These are phyloP conservation scores for Subanguina moxae DNA, from an alignment of 1,140 invertebrate genomes.

Conservation along the genomic window DNA sequence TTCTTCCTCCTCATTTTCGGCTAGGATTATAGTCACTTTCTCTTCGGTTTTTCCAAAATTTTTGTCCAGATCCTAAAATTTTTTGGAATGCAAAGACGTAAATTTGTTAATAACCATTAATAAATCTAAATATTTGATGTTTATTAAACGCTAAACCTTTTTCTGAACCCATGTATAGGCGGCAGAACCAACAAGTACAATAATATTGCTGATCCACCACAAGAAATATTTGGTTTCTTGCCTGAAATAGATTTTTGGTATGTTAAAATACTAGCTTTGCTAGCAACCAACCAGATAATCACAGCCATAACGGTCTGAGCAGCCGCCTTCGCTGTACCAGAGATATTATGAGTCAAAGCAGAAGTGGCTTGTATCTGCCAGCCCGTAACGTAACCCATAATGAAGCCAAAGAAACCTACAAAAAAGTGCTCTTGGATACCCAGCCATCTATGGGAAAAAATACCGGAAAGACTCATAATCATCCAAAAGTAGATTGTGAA, in stretches of 20 bases:
- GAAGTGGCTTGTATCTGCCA: constrained; percentile 97
- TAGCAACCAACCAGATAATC: constrained; percentile 70
- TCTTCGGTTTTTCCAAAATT: too few species aligned
- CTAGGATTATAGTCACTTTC: too few species aligned
- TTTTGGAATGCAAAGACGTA: too few species aligned
- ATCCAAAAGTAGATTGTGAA: constrained; percentile 71
- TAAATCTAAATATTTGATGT: too few species aligned
- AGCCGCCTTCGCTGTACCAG: constrained; percentile 96
- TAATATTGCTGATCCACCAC: constrained; percentile 90
- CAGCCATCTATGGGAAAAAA: too few species aligned
- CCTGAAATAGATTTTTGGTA: too few species aligned
- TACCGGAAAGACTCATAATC: constrained; percentile 78
- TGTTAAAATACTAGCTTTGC: too few species aligned
- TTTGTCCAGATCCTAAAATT: too few species aligned
- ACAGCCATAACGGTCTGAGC: constrained; percentile 92
- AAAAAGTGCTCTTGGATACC: too few species aligned
- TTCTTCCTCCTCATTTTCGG: too few species aligned
- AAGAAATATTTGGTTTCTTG: constrained; percentile 74
- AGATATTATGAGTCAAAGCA: constrained; percentile 95
- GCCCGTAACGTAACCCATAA: constrained; percentile 88
- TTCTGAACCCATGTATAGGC: constrained; percentile 70
- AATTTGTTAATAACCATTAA: too few species aligned
- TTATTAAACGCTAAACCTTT: constrained; percentile 8
- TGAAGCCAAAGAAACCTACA: constrained; percentile 77
- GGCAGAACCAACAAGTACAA: constrained; percentile 82